A percentile compares a stretch with the other conserved stretches of the same genome.
Evolutionary conservation across 2,797 vertebrate species (phyloP).

Genomic region (Sebastiscus tertius): DNA sequence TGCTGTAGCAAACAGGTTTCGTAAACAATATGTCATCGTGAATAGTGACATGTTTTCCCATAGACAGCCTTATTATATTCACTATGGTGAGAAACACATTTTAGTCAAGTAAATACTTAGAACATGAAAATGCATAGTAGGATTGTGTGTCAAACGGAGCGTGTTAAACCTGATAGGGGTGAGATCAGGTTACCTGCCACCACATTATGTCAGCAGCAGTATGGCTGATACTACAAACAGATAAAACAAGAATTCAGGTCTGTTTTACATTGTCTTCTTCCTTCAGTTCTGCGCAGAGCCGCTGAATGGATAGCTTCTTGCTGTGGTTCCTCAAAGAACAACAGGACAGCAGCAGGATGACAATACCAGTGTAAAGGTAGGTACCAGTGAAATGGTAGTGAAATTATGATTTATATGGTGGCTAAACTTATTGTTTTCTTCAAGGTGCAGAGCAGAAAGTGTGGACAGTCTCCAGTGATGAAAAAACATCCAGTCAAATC

Average conservation of each 20-base stretch:
- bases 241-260: neutral
- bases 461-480: slow-evolving; percentile 58
- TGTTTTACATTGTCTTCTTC: neutral
- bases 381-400: neutral
- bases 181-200: slow-evolving; percentile 41
- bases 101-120: neutral
- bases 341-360: slow-evolving; percentile 34
- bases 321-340: slow-evolving; percentile 46
- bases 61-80: neutral
- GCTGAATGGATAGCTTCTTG: slow-evolving; percentile 62
- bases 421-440: slow-evolving; percentile 2
- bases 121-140: neutral
- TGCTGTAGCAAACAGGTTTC: neutral
- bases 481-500: slow-evolving; percentile 7
- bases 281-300: slow-evolving; percentile 50
- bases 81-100: neutral
- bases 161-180: slow-evolving; percentile 47
- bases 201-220: slow-evolving; percentile 16
- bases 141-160: neutral
- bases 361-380: slow-evolving; percentile 40
- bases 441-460: slow-evolving; percentile 58
- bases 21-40: neutral
- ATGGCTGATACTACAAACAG: slow-evolving; percentile 2
- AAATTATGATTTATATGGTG: neutral
- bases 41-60: neutral